Percentiles rank a stretch among this genome's conserved stretches.
phyloP scores from a whole-genome alignment of 2,888 invertebrate genomes.

The Elgonia sp. region DNA sequence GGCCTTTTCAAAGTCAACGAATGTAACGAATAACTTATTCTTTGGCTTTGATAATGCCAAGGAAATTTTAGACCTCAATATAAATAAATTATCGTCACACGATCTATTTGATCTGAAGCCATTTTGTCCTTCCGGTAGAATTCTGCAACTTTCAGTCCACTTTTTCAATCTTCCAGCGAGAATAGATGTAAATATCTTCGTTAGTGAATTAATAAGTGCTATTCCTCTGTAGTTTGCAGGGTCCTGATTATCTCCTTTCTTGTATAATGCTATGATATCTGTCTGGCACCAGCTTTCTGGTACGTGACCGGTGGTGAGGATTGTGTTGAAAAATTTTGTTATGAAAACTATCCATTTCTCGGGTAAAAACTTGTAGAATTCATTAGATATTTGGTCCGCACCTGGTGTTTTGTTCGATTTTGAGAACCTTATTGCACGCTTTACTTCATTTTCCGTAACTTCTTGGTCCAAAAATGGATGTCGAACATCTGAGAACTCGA shows the following conservation, averaged over 20 bases:
- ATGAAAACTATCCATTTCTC: no score
- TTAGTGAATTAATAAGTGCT: background rate
- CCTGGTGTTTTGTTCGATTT: no score
- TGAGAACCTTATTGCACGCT: no score
- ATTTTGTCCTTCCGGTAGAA: background rate
- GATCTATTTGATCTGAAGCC: conserved; percentile 1
- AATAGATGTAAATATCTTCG: background rate
- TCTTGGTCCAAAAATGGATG: no score
- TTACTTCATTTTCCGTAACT: no score
- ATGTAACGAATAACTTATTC: conserved; percentile 44
- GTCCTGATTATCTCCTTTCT: background rate
- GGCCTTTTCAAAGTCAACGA: conserved; percentile 43
- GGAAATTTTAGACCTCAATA: conserved; percentile 8
- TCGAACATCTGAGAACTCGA: no score
- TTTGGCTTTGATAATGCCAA: background rate
- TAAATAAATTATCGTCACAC: conserved; percentile 27
- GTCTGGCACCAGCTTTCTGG: background rate
- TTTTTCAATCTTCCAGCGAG: background rate
- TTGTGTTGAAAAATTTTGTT: no score
- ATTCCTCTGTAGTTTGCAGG: background rate
- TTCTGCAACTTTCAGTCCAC: background rate
- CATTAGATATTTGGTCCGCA: no score
- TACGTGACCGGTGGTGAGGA: no score
- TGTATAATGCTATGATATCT: background rate
- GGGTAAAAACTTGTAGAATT: no score